A percentile compares a stretch with the other conserved stretches of the same genome.
These are phyloP conservation scores for Pedicia rivosa DNA, from an alignment of 2,888 invertebrate species.

Conservation along the genomic window DNA sequence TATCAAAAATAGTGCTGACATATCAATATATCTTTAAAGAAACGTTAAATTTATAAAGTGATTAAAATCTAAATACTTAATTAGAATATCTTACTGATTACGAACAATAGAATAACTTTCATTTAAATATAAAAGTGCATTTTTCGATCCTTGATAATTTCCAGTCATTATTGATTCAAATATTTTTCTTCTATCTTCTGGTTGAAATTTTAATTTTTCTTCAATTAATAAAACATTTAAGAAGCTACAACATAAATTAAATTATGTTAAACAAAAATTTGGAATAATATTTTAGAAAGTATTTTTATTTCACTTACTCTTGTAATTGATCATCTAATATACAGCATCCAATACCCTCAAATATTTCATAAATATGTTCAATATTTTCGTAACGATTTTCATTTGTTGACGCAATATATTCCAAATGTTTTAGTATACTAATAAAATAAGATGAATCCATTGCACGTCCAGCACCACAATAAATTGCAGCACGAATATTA, in stretches of 20 bases:
- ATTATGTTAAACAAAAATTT: not conserved
- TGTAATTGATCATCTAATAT: not conserved
- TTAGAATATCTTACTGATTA: no score
- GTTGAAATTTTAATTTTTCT: not conserved
- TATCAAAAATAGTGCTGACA: no score
- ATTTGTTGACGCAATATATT: not conserved
- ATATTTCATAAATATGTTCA: not conserved
- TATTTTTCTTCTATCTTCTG: not conserved
- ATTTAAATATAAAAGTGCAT: not conserved
- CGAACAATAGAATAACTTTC: no score
- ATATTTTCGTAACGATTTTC: not conserved
- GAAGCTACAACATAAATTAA: not conserved
- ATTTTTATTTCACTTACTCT: not conserved
- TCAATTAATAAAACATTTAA: not conserved
- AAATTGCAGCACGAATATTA: not conserved
- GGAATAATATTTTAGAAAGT: not conserved
- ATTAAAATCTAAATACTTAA: no score
- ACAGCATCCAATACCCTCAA: not conserved
- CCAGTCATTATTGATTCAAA: not conserved
- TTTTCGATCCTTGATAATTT: not conserved
- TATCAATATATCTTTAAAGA: no score
- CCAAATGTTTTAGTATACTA: not conserved
- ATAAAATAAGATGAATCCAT: no score
- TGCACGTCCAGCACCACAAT: not conserved
- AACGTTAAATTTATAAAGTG: no score